Evolutionary conservation across 2,888 invertebrate genomes (phyloP).

Genomic region (Galerucella calmariensis): DNA sequence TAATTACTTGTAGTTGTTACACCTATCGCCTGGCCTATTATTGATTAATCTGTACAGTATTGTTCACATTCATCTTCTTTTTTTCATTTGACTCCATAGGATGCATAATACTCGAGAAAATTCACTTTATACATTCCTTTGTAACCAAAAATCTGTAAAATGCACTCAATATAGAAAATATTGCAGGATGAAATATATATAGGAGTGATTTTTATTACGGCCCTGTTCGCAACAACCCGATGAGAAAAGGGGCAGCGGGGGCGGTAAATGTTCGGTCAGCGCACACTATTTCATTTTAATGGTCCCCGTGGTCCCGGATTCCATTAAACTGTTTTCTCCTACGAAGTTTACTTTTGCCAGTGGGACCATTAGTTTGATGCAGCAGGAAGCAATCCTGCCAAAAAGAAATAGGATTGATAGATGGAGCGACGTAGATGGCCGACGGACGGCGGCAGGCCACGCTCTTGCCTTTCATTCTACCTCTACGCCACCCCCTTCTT

Average conservation of each 20-base stretch:
- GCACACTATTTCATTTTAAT: slow-evolving; percentile 70
- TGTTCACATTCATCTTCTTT: too few species aligned
- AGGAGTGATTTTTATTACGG: background rate
- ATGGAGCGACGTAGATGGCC: slow-evolving; percentile 48
- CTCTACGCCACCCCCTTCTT: slow-evolving; percentile 52
- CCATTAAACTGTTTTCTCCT: slow-evolving; percentile 69
- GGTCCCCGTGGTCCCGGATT: slow-evolving; percentile 69
- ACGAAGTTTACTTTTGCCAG: slow-evolving; percentile 66
- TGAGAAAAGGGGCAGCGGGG: slow-evolving; percentile 43
- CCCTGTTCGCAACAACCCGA: slow-evolving; percentile 19
- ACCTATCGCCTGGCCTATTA: too few species aligned
- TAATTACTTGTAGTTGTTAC: too few species aligned
- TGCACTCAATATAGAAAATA: too few species aligned
- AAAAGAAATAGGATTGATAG: slow-evolving; percentile 62
- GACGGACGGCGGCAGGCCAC: slow-evolving; percentile 17
- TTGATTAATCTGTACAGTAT: too few species aligned
- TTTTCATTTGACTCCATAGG: too few species aligned
- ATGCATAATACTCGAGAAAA: too few species aligned
- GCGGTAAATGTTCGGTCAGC: slow-evolving; percentile 55
- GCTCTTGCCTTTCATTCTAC: slow-evolving; percentile 34
- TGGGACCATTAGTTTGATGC: slow-evolving; percentile 67
- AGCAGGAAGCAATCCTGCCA: slow-evolving; percentile 67
- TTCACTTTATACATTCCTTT: too few species aligned
- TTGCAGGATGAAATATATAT: too few species aligned
- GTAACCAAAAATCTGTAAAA: too few species aligned